A percentile compares a stretch with the other conserved stretches of the same genome.
Conservation (phyloP, 2,113 vertebrate genomes). For the Plectropomus leopardus region DNA sequence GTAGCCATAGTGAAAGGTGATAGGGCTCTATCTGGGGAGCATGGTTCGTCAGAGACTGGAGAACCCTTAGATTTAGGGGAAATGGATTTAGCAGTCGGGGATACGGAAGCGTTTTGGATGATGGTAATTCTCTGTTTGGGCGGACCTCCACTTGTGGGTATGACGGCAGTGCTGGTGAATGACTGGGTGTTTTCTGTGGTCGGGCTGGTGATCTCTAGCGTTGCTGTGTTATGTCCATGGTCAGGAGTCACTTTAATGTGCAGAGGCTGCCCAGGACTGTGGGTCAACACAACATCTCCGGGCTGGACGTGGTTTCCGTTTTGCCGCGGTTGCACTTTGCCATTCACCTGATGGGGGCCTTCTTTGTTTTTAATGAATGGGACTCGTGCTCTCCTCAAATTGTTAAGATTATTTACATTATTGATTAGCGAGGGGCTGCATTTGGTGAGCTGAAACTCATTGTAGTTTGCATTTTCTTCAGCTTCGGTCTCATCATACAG, state of each 20-base stretch:
- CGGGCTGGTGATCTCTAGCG: constrained; percentile 94
- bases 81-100: constrained; percentile 88
- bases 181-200: constrained; percentile 90
- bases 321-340: constrained; percentile 88
- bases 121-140: constrained; percentile 97
- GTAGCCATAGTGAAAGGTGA: constrained; percentile 90
- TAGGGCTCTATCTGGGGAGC: constrained; percentile 87
- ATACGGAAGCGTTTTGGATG: constrained; percentile 92
- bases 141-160: constrained; percentile 92
- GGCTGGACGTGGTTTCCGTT: constrained; percentile 90
- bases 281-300: constrained; percentile 92
- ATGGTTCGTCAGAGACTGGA: constrained; percentile 81
- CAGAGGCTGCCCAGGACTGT: constrained; percentile 94
- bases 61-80: constrained; percentile 89
- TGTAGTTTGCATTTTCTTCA: constrained; percentile 85
- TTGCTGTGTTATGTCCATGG: constrained; percentile 92
- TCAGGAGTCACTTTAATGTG: constrained; percentile 98
- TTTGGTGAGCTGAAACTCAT: constrained; percentile 86
- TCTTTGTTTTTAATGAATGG: constrained; percentile 92
- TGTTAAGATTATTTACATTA: constrained; percentile 89
- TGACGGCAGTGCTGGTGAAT: constrained; percentile 95
- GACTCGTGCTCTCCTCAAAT: constrained; percentile 86
- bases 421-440: constrained; percentile 86
- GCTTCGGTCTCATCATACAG: constrained; percentile 88
- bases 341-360: constrained; percentile 85